A percentile compares a stretch with the other conserved stretches of the same genome.
Conservation (phyloP, 2,797 vertebrate genomes). For the Rhinogobio ventralis region DNA sequence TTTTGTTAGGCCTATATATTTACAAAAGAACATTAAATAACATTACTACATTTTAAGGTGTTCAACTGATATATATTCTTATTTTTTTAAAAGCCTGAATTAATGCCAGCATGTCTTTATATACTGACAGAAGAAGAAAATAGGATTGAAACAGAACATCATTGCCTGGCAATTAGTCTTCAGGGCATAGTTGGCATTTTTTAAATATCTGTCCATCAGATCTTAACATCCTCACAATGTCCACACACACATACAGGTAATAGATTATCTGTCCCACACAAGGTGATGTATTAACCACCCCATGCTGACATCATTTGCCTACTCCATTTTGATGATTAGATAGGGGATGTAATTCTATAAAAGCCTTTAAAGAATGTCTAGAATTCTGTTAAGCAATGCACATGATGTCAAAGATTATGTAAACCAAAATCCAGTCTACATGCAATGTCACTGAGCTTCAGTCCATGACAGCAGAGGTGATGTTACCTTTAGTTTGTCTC, state of each 20-base stretch:
- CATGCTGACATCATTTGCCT: background rate
- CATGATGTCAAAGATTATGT: slow-evolving; percentile 8
- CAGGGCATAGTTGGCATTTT: slow-evolving; percentile 9
- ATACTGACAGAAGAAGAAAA: background rate
- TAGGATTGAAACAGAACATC: slow-evolving; percentile 7
- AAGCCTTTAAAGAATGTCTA: slow-evolving; percentile 38
- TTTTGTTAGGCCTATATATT: background rate
- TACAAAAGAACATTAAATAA: background rate
- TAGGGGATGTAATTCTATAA: background rate
- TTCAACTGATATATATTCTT: background rate
- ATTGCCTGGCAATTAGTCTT: background rate
- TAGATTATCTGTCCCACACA: slow-evolving; percentile 32
- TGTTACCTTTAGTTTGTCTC: background rate
- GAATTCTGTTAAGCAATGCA: slow-evolving; percentile 14
- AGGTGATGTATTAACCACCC: slow-evolving; percentile 12
- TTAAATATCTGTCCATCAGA: slow-evolving; percentile 50
- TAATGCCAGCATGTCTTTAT: background rate
- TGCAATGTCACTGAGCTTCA: background rate
- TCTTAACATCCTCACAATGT: slow-evolving; percentile 52
- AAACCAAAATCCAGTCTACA: background rate
- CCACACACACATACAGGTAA: background rate
- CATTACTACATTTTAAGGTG: background rate
- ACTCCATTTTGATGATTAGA: slow-evolving; percentile 11
- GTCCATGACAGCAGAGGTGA: background rate
- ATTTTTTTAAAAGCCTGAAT: background rate